phyloP scores from a whole-genome alignment of 2,797 vertebrate genomes.

The Melanotaenia maccullochi region DNA sequence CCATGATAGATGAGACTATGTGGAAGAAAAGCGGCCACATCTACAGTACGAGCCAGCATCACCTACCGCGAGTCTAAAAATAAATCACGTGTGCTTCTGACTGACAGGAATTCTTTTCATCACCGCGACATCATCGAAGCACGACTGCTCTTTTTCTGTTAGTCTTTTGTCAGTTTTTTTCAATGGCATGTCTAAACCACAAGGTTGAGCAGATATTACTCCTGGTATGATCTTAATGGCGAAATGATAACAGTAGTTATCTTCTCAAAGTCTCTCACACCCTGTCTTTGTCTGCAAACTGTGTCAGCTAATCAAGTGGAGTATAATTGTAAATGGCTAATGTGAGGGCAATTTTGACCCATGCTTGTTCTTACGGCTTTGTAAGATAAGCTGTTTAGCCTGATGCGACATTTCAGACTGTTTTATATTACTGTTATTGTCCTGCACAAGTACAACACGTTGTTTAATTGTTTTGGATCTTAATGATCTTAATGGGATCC shows the following conservation, averaged over 20 bases:
- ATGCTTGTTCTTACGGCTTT: constrained; percentile 16
- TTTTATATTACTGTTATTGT: constrained; percentile 26
- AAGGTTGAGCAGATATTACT: constrained; percentile 16
- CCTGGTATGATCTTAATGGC: constrained; percentile 18
- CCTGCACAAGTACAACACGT: constrained; percentile 23
- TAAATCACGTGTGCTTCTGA: constrained; percentile 41
- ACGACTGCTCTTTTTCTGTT: constrained; percentile 29
- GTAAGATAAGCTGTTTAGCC: constrained; percentile 21
- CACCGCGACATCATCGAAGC: constrained; percentile 19
- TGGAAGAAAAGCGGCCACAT: constrained; percentile 18
- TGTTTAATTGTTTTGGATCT: constrained; percentile 52
- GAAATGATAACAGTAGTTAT: constrained; percentile 13
- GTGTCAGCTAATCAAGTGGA: neutral
- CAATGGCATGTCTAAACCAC: constrained; percentile 14
- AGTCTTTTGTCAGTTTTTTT: constrained; percentile 32
- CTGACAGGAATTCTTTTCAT: constrained; percentile 31
- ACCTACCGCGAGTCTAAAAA: constrained; percentile 43
- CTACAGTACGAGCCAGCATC: constrained; percentile 27
- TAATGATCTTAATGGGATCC: constrained; percentile 59
- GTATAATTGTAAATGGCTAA: constrained; percentile 29
- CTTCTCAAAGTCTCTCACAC: no score
- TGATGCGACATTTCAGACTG: constrained; percentile 1
- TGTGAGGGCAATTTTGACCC: constrained; percentile 14
- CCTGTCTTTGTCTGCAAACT: no score
- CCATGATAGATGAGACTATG: constrained; percentile 32